These are phyloP conservation scores for Ornithoptera alexandrae DNA, from an alignment of 2,888 invertebrate species.

Conservation along the genomic window DNA sequence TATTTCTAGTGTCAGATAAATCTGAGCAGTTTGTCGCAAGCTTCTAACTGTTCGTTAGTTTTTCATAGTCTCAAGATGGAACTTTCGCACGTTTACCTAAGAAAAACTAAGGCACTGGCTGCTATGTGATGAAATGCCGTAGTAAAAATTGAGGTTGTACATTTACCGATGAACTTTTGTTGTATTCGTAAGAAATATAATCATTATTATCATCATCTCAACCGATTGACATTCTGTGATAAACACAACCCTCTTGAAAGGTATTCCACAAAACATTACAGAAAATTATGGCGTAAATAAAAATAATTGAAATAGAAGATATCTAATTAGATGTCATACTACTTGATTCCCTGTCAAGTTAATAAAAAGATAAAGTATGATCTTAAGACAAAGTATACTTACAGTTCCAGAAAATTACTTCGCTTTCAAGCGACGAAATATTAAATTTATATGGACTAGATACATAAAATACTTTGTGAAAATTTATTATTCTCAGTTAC, in stretches of 20 bases:
- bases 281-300: no score
- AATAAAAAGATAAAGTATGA: background rate
- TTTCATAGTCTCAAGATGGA: background rate
- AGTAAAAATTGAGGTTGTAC: no score
- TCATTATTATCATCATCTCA: no score
- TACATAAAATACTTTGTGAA: background rate
- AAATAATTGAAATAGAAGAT: background rate
- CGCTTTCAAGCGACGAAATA: background rate
- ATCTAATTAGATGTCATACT: background rate
- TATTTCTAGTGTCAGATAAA: conserved; percentile 22
- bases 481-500: no score
- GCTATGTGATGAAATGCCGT: no score
- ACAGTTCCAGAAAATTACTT: background rate
- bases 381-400: background rate
- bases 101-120: background rate
- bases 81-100: background rate
- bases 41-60: background rate
- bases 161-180: no score
- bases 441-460: background rate
- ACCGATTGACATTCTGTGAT: no score
- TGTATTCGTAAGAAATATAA: no score
- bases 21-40: conserved; percentile 10
- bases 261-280: no score
- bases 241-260: no score
- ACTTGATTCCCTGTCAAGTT: background rate